phyloP scores from a whole-genome alignment of 2,888 invertebrate genomes.

The Atherix ibis region DNA sequence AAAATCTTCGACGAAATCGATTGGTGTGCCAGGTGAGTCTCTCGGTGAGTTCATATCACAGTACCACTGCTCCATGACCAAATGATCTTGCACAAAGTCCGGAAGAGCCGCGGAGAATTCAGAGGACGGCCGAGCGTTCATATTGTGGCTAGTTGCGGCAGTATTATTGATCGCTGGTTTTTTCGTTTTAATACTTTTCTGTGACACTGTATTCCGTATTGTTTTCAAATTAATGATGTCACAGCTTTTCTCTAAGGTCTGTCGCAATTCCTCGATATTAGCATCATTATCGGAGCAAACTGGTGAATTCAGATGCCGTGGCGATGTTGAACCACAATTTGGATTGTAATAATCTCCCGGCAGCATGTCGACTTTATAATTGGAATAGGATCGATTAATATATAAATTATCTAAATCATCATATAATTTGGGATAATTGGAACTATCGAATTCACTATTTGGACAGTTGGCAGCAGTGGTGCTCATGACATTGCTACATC shows the following conservation, averaged over 20 bases:
- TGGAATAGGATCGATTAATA: conserved; percentile 31
- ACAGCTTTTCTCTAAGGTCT: no score
- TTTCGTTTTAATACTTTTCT: not conserved
- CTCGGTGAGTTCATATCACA: conserved; percentile 27
- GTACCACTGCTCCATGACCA: conserved; percentile 55
- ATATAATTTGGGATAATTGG: conserved; percentile 6
- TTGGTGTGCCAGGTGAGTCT: conserved; percentile 20
- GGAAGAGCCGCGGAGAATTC: conserved; percentile 40
- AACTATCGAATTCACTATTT: conserved; percentile 1
- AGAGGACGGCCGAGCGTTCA: conserved; percentile 10
- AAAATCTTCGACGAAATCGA: conserved; percentile 20
- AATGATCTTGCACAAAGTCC: conserved; percentile 80
- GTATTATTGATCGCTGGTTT: conserved; percentile 6
- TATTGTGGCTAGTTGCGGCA: conserved; percentile 6
- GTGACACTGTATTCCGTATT: not conserved
- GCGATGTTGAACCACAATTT: conserved; percentile 5
- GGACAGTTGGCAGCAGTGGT: conserved; percentile 1
- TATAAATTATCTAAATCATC: conserved; percentile 17
- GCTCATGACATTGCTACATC: not conserved
- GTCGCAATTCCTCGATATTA: conserved; percentile 1
- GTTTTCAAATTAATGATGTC: conserved; percentile 1
- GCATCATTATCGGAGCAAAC: conserved; percentile 1
- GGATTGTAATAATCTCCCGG: conserved; percentile 11
- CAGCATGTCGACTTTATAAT: conserved; percentile 26
- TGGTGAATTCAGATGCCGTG: conserved; percentile 6